Evolutionary conservation across 2,113 vertebrate species (phyloP), one percentile per base, ranked within the genome.

Genomic region (Prinia subflava): DNA sequence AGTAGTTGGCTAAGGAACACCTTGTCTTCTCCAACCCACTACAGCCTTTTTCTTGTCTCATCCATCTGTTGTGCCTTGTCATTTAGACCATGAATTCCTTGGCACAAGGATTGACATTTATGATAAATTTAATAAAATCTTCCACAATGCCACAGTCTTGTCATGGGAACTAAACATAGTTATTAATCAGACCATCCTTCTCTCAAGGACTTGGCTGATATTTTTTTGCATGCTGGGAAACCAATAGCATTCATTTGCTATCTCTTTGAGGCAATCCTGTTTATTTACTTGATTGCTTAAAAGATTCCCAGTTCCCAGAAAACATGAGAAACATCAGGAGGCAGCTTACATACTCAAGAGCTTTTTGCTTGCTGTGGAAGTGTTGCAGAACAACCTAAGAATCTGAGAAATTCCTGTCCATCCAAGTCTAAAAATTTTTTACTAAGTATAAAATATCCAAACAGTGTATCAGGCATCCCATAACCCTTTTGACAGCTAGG

Each of bases 11-110:
- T 90, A n/a, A 95, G 53, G 69, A 71, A 69, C 80, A 89, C 69
- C 87, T 92, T 82, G 57, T 73, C 74, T 95, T 47, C 84, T 89
- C 62, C 87, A 94, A 5, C 65, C 57, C 91, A 90, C 84, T 64
- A 53, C 71, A 91, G 70, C 42, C 67, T 91, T 67, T 89, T 91
- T 76, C 90, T 74, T 76, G 31, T 89, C 82, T 94, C 87, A 87
- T 49, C 75, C 87, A 88, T 95, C 91, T 95, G 81, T 49, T 88
- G 50, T 76, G 82, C 63, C 63, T 92, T 94, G 49, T 95, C 84
- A 83, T 87, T 80, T 92, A 90, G 82, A 87, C 47, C 57, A 47
- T 89, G 50, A 96, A 85, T 91, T 94, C 70, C 67, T 57, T 91
- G 81, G 87, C 84, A 82, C 19, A 74, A 74, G 49, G 42, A 81